Evolutionary conservation across 1,140 invertebrate genomes (phyloP).

Genomic region (Sesamia nonagrioides): DNA sequence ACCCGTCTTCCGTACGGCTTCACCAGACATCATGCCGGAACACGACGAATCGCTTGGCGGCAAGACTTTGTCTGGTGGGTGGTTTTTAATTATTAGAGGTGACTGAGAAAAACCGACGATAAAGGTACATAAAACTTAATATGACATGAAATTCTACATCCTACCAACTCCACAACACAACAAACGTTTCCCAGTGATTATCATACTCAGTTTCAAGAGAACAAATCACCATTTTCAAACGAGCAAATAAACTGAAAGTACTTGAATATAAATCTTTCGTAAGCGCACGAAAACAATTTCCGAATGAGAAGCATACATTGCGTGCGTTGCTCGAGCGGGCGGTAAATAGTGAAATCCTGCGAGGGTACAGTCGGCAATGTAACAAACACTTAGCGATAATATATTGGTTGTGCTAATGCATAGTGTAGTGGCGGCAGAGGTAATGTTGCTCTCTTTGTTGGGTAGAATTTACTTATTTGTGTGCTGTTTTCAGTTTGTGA

Average conservation of each 20-base stretch:
- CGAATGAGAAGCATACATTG: conserved; percentile 39
- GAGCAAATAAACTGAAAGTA: conserved; percentile 47
- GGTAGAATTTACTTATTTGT: conserved; percentile 32
- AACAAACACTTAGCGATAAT: conserved; percentile 56
- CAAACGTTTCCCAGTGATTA: neutral
- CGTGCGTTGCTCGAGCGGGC: conserved; percentile 23
- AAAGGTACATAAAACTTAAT: too few species aligned
- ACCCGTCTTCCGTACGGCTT: too few species aligned
- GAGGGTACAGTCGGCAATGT: conserved; percentile 41
- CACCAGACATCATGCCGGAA: too few species aligned
- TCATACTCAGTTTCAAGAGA: conserved; percentile 6
- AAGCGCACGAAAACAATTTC: conserved; percentile 45
- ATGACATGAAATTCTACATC: neutral
- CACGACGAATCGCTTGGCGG: too few species aligned
- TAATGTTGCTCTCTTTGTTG: conserved; percentile 43
- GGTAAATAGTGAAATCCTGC: conserved; percentile 39
- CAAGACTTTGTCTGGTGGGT: too few species aligned
- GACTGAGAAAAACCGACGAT: too few species aligned
- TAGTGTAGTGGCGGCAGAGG: conserved; percentile 47
- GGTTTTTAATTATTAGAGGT: too few species aligned
- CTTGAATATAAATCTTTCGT: conserved; percentile 45
- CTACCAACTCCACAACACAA: neutral
- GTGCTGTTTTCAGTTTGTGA: neutral
- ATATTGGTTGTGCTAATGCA: conserved; percentile 57
- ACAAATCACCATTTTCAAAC: conserved; percentile 32